Evolutionary conservation across 2,113 vertebrate species (phyloP), one percentile per base, ranked within the genome.

Genomic region (Microcebus griseorufus): DNA sequence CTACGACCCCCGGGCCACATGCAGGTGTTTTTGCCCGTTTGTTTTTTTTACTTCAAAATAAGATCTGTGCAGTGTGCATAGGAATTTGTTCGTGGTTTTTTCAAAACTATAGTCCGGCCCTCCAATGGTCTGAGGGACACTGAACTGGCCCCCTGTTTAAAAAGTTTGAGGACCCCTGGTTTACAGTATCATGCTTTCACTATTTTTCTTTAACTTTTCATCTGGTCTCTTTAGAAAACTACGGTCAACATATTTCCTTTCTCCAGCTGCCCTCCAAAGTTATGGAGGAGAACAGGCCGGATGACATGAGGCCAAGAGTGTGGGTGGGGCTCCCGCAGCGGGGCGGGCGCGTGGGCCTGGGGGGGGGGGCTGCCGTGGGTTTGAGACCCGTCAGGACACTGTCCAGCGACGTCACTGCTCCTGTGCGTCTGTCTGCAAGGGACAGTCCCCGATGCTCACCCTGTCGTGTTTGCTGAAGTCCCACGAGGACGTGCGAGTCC

Each of bases 301-400:
- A 9, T 45, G 48, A 11, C 17, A 45, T 0, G 0, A 23, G 27
- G 29, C 16, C 5, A 0, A 14, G 2, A 14, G 25, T 0, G 3
- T 8, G 3, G 3, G 42, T 18, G 1, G 10, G 12, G 9, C 16
- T 1, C 45, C 37, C 3, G 11, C 16, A 29, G 11, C 1, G 6
- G 1, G 45, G 12, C 4, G 1, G 45, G 9, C 14, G 0, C 53
- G 0, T 29, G 29, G 2, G 9, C 17, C 2, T 3, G 39, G 39
- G 4, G 39, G 39, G 39, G 16, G 3, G 18, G 8, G 20, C n/a
- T 55, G 42, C 42, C 75, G 58, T 64, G 29, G 17, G 6, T 22
- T 25, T 20, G 45, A 45, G 45, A 45, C 45, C 45, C 8, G 45
- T 45, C 1, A 5, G 45, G 45, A 45, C 45, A 5, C 58, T 1